Evolutionary conservation across 2,888 invertebrate species (phyloP), one percentile per base, ranked within the genome.

Genomic region (Pediacus dermestoides): DNA sequence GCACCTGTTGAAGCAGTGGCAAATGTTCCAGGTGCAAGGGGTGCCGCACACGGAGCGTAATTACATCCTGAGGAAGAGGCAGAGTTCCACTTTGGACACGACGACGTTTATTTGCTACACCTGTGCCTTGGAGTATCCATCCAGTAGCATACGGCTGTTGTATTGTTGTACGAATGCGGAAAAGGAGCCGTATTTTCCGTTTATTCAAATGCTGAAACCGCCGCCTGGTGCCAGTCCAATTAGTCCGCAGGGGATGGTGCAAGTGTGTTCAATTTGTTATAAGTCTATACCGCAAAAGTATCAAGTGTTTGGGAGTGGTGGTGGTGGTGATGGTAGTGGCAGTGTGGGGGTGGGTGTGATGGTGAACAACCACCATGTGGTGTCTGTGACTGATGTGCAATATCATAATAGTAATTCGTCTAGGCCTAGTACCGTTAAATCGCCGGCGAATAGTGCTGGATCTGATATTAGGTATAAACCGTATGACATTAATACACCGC

Each of bases 1-100:
- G 62, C 85, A 90, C 63, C 77, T 94, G 48, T 74, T 87, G 61
- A 82, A 85, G 59, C 94, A 94, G 72, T 94, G 93, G 93, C 84
- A 83, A 63, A 75, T 78, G 14, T 88, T 68, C 48, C 66, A 69
- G 43, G 52, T 38, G 3, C 46, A 49, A 60, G 82, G 84, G 53
- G 80, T 86, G 52, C 78, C 83, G 8, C 84, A 87, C 54, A 73
- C 75, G 57, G 88, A 89, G 63, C 79, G 91, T 25, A 82, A 84
- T 57, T 91, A 91, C 71, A 80, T 82, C 18, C 73, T 91, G 35
- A 78, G 89, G 44, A 88, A 88, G 63, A 78, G 88, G 26, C 83
- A 84, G 37, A 78, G 82, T 15, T 74, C 77, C 4, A 71, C 76
- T 11, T 65, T 74, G 37, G 80, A 82, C 56, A 76, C 78, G 8